Evolutionary conservation across 2,113 vertebrate species (phyloP).

Genomic region (Lamprotornis superbus): DNA sequence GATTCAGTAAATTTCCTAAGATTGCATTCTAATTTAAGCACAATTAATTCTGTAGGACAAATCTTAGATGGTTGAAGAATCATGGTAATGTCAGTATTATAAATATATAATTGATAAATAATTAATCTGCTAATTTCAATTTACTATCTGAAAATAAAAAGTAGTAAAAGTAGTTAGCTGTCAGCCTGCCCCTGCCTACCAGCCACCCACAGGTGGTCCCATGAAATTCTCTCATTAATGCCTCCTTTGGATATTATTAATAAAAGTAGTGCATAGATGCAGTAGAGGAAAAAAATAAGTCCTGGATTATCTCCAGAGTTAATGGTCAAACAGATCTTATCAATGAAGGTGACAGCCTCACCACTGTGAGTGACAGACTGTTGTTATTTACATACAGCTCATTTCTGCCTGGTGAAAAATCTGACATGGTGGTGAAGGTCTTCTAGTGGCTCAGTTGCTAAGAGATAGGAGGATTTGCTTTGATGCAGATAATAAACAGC

Average conservation of each 20-base stretch:
- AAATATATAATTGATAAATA: neutral
- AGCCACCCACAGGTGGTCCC: neutral
- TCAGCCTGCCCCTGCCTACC: neutral
- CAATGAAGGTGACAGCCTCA: neutral
- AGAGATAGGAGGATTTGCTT: neutral
- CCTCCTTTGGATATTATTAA: neutral
- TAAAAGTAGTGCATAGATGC: neutral
- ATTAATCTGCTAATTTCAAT: neutral
- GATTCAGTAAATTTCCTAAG: neutral
- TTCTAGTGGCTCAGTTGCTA: neutral
- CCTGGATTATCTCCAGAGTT: neutral
- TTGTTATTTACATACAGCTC: neutral
- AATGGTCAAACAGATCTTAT: neutral
- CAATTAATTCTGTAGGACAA: neutral
- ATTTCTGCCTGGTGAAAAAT: neutral
- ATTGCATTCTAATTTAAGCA: neutral
- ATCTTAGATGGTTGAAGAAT: neutral
- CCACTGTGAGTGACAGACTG: neutral
- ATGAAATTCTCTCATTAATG: neutral
- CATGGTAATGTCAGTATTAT: neutral
- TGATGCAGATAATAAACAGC: conserved; percentile 35
- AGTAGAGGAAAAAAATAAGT: neutral
- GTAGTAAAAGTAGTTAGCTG: neutral
- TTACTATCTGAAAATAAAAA: neutral
- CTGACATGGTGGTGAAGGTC: neutral